Conservation (phyloP, 2,888 invertebrate genomes). For the Uropetala carovei region DNA sequence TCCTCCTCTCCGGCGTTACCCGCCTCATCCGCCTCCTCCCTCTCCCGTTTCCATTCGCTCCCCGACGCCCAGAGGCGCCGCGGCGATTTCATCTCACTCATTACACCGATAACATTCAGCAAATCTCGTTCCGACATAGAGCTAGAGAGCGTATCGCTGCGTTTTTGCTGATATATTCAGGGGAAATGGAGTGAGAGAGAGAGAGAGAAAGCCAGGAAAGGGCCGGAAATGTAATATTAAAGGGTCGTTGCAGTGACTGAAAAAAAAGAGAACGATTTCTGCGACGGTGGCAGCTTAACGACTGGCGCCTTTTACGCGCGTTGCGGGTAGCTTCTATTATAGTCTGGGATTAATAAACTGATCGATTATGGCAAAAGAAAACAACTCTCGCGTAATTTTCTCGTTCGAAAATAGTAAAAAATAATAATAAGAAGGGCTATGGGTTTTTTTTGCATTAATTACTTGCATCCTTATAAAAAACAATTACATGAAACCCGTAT, state of each 20-base stretch:
- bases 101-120: conserved; percentile 40
- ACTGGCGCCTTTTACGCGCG: neutral
- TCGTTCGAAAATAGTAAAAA: no score
- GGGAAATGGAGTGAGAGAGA: neutral
- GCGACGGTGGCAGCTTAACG: neutral
- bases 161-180: neutral
- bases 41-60: neutral
- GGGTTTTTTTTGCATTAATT: no score
- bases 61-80: neutral
- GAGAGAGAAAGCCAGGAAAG: neutral
- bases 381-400: neutral
- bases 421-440: neutral
- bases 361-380: neutral
- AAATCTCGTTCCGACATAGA: conserved; percentile 1
- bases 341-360: neutral
- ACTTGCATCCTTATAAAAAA: no score
- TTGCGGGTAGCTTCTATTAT: neutral
- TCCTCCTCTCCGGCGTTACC: neutral
- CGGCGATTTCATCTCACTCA: conserved; percentile 27
- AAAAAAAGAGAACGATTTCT: neutral
- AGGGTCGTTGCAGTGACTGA: conserved; percentile 6
- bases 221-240: neutral
- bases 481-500: no score
- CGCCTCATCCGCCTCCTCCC: neutral
- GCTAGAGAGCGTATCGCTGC: conserved; percentile 4